Percentiles rank a stretch among this genome's conserved stretches.
Conservation (phyloP, 2,888 invertebrate species). For the Melitaea athalia region DNA sequence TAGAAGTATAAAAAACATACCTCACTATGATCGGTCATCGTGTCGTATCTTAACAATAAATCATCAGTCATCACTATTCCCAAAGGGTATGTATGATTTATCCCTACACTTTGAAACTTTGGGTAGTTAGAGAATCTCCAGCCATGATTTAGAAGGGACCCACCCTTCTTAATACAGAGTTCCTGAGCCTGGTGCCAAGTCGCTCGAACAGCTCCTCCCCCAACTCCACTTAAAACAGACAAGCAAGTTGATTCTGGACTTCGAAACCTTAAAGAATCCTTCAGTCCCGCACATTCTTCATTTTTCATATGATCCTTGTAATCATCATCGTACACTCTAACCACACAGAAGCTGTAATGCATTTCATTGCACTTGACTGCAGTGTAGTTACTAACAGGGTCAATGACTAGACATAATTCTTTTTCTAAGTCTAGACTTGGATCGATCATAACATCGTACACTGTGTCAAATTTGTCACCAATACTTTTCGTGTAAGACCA, state of each 20-base stretch:
- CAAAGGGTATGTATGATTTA: constrained; percentile 55
- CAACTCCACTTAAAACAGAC: constrained; percentile 50
- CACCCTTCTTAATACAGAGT: constrained; percentile 57
- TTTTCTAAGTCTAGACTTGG: constrained; percentile 51
- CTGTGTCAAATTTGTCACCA: constrained; percentile 52
- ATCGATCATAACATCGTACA: constrained; percentile 55
- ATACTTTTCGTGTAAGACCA: constrained; percentile 61
- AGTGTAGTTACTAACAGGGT: constrained; percentile 58
- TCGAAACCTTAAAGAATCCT: constrained; percentile 54
- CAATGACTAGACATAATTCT: constrained; percentile 62
- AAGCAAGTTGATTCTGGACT: constrained; percentile 68
- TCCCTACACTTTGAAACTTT: constrained; percentile 44
- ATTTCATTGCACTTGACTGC: constrained; percentile 62
- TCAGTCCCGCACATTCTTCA: constrained; percentile 55
- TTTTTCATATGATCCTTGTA: constrained; percentile 46
- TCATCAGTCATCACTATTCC: constrained; percentile 56
- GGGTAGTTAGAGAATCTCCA: constrained; percentile 71
- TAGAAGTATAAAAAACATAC: constrained; percentile 40
- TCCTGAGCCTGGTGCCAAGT: constrained; percentile 67
- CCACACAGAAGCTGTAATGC: constrained; percentile 68
- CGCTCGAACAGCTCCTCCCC: constrained; percentile 61
- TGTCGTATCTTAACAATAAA: constrained; percentile 50
- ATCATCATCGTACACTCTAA: constrained; percentile 61
- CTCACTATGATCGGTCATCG: constrained; percentile 48
- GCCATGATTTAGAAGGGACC: constrained; percentile 63